These are phyloP conservation scores for Tautogolabrus adspersus DNA, from an alignment of 2,113 vertebrate species.

Conservation along the genomic window DNA sequence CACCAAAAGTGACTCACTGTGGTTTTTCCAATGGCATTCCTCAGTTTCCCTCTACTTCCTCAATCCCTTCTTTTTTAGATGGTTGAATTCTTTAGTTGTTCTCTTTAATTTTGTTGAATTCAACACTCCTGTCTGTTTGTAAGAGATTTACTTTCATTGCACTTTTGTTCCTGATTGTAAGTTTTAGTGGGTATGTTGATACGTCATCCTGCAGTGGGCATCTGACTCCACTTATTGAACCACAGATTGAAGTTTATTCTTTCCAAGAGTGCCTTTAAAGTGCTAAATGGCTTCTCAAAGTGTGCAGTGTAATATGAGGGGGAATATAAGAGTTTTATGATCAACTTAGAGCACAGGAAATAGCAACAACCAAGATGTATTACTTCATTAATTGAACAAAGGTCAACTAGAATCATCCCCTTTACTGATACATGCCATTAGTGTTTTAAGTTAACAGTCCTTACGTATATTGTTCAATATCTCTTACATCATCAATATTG, in stretches of 20 bases:
- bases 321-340: neutral
- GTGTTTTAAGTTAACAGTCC: too few species aligned
- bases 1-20: constrained; percentile 65
- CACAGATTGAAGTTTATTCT: constrained; percentile 27
- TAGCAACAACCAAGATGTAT: neutral
- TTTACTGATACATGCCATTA: neutral
- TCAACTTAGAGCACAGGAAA: neutral
- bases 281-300: neutral
- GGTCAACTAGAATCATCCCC: neutral
- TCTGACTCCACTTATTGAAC: constrained; percentile 61
- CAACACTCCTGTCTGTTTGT: constrained; percentile 29
- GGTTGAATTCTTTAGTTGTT: constrained; percentile 10
- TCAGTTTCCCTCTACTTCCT: constrained; percentile 49
- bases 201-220: constrained; percentile 27
- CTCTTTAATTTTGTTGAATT: constrained; percentile 19
- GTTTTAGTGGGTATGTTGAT: neutral
- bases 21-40: constrained; percentile 66
- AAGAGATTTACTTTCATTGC: neutral
- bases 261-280: constrained; percentile 9
- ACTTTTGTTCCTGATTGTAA: constrained; percentile 18
- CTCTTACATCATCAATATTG: too few species aligned
- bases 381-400: neutral
- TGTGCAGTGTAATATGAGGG: neutral
- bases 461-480: too few species aligned
- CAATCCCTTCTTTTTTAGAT: constrained; percentile 25